Evolutionary conservation across 2,888 invertebrate species (phyloP).

Genomic region (Protonemura montana): DNA sequence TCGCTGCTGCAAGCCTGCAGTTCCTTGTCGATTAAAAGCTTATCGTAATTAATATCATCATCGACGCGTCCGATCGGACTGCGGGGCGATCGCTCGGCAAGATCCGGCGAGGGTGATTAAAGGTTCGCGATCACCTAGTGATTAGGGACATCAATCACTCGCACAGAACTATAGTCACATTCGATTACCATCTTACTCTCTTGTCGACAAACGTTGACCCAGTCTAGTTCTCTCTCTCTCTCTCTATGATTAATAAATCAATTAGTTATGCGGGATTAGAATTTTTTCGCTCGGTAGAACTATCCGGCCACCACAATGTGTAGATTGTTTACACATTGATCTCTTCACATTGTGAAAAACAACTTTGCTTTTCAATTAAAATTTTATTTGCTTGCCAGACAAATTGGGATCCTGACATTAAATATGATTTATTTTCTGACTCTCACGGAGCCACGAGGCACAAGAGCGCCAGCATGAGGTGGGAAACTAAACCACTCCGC

Average conservation of each 20-base stretch:
- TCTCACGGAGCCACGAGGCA: background rate
- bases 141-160: slow-evolving; percentile 7
- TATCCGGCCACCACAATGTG: background rate
- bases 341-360: background rate
- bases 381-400: slow-evolving; percentile 5
- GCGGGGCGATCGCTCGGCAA: background rate
- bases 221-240: background rate
- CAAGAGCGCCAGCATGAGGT: background rate
- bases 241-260: slow-evolving; percentile 1
- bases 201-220: background rate
- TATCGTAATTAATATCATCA: slow-evolving; percentile 45
- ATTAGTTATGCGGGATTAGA: background rate
- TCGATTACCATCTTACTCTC: background rate
- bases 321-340: background rate
- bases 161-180: background rate
- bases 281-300: background rate
- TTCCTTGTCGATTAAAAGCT: slow-evolving; percentile 29
- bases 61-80: background rate
- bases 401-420: slow-evolving; percentile 2
- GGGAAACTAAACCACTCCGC: background rate
- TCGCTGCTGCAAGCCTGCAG: slow-evolving; percentile 19
- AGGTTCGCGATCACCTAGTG: background rate
- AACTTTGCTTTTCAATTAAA: background rate
- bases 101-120: background rate
- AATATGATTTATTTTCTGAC: background rate